Conservation (phyloP, 2,888 invertebrate genomes). For the Drosophila monieri region DNA sequence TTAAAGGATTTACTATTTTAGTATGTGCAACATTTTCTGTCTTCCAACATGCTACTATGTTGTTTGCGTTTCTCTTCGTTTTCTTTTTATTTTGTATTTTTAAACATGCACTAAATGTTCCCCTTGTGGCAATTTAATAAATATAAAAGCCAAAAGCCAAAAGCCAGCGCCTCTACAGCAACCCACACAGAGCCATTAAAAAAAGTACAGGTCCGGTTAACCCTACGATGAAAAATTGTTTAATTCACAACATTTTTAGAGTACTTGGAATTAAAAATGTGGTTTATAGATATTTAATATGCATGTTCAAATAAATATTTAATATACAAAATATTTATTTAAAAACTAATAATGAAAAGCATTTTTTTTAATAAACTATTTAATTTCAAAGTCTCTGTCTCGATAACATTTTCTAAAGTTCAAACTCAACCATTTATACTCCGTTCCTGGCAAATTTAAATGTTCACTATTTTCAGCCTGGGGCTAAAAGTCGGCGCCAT, state of each 20-base stretch:
- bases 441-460: constrained; percentile 63
- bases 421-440: not conserved
- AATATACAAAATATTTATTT: too few relatives aligned
- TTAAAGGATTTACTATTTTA: not conserved
- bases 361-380: too few relatives aligned
- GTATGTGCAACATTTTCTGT: constrained; percentile 20
- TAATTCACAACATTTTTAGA: not conserved
- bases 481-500: constrained; percentile 45
- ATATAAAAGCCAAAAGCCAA: constrained; percentile 72
- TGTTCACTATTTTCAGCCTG: constrained; percentile 68
- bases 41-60: not conserved
- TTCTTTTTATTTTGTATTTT: constrained; percentile 41
- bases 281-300: too few relatives aligned
- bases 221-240: not conserved
- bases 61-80: constrained; percentile 6
- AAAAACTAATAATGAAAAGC: too few relatives aligned
- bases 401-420: not conserved
- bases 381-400: too few relatives aligned
- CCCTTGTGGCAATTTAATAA: constrained; percentile 76
- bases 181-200: constrained; percentile 19
- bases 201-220: constrained; percentile 27
- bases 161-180: constrained; percentile 47
- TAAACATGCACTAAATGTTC: constrained; percentile 76
- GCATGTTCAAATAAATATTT: too few relatives aligned
- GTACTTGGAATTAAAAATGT: too few relatives aligned